Conservation (phyloP, 2,113 vertebrate species). For the Fregetta grallaria region DNA sequence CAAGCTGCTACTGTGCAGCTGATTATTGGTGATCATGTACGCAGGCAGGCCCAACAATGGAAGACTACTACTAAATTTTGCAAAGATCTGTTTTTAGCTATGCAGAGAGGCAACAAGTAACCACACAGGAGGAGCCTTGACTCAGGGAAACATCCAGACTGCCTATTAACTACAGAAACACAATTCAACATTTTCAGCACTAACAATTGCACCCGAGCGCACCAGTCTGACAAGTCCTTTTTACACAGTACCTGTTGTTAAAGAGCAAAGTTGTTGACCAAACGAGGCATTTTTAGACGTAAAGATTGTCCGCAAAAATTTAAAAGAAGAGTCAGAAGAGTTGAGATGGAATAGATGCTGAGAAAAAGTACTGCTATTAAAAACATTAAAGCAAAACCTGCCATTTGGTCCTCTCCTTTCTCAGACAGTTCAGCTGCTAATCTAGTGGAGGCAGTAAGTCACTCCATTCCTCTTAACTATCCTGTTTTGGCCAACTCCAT, state of each 20-base stretch:
- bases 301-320: not conserved
- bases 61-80: not conserved
- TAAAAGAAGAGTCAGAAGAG: not conserved
- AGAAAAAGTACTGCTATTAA: not conserved
- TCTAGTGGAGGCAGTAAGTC: not conserved
- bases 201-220: not conserved
- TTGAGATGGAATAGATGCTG: not conserved
- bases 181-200: not conserved
- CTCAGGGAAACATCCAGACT: not conserved
- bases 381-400: not conserved
- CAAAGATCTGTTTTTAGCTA: not conserved
- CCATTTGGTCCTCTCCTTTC: not conserved
- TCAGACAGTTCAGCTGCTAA: not conserved
- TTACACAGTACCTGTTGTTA: not conserved
- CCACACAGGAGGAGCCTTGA: not conserved
- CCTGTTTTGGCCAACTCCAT: not conserved
- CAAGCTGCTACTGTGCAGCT: conserved; percentile 1
- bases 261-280: not conserved
- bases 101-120: not conserved
- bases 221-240: not conserved
- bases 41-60: not conserved
- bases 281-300: not conserved
- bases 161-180: not conserved
- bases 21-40: conserved; percentile 32
- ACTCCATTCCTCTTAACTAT: not conserved